phyloP scores from a whole-genome alignment of 2,113 vertebrate species.

The human (Homo sapiens) region DNA sequence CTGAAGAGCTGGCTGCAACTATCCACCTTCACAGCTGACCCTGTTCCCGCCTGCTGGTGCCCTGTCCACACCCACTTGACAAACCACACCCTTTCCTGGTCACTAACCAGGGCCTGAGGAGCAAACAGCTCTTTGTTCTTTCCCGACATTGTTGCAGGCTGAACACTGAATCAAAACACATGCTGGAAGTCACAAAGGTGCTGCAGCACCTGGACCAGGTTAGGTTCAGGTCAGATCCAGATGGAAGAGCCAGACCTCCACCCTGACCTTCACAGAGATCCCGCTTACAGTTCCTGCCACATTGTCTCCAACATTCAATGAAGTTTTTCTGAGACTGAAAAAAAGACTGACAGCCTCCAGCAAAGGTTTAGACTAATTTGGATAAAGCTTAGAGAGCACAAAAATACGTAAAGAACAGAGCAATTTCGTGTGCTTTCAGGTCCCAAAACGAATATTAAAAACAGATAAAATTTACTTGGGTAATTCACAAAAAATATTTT shows the following conservation, averaged over 20 bases:
- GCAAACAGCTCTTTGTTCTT: background rate
- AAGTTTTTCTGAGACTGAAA: background rate
- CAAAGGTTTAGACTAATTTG: background rate
- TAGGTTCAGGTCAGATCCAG: background rate
- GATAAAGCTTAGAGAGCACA: background rate
- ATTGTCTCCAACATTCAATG: background rate
- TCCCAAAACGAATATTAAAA: background rate
- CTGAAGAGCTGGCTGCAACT: background rate
- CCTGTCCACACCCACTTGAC: background rate
- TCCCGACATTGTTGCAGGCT: background rate
- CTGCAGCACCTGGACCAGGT: background rate
- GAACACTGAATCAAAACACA: background rate
- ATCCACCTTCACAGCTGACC: background rate
- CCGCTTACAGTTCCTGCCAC: background rate
- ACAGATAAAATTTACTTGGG: background rate
- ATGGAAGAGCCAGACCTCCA: fast-evolving
- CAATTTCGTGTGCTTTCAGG: background rate
- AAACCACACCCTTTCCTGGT: background rate
- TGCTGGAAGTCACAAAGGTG: background rate
- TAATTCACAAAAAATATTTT: background rate
- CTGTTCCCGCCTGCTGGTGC: fast-evolving
- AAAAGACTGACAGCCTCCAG: background rate
- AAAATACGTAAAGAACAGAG: background rate
- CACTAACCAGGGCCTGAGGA: background rate
- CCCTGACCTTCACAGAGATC: background rate